A percentile compares a stretch with the other conserved stretches of the same genome.
These are phyloP conservation scores for Phymanthus crucifer DNA, from an alignment of 92 coral and sea anemone species.

Conservation along the genomic window DNA sequence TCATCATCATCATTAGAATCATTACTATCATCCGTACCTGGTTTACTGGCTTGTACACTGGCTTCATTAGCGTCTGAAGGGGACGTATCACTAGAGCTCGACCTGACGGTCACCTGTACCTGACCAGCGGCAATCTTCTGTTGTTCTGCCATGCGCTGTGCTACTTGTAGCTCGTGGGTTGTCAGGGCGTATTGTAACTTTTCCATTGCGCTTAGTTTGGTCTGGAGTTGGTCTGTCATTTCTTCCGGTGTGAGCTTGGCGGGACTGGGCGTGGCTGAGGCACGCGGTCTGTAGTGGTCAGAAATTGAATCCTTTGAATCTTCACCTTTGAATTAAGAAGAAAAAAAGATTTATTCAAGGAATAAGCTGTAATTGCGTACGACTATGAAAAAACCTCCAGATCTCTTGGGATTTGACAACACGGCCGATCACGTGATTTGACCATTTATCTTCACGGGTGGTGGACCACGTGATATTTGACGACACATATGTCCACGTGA, in stretches of 20 bases:
- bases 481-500: not conserved
- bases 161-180: conserved; percentile 87
- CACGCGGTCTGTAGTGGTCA: not conserved
- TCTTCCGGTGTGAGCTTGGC: conserved; percentile 57
- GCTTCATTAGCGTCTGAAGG: conserved; percentile 25
- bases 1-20: no score
- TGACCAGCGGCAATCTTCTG: conserved; percentile 77
- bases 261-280: conserved; percentile 9
- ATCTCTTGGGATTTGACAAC: no score
- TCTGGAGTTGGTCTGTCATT: conserved; percentile 64
- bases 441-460: no score
- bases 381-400: no score
- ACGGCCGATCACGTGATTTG: no score
- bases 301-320: not conserved
- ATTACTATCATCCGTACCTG: not conserved
- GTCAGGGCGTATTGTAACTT: conserved; percentile 92
- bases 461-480: no score
- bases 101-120: conserved; percentile 59
- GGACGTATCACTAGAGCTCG: conserved; percentile 63
- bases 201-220: conserved; percentile 84
- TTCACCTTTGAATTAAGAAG: not conserved
- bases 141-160: conserved; percentile 79
- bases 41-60: not conserved
- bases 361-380: not conserved
- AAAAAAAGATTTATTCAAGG: not conserved